A percentile compares a stretch with the other conserved stretches of the same genome.
Conservation (phyloP, 2,797 vertebrate genomes). For the Cyprinodon diabolis region DNA sequence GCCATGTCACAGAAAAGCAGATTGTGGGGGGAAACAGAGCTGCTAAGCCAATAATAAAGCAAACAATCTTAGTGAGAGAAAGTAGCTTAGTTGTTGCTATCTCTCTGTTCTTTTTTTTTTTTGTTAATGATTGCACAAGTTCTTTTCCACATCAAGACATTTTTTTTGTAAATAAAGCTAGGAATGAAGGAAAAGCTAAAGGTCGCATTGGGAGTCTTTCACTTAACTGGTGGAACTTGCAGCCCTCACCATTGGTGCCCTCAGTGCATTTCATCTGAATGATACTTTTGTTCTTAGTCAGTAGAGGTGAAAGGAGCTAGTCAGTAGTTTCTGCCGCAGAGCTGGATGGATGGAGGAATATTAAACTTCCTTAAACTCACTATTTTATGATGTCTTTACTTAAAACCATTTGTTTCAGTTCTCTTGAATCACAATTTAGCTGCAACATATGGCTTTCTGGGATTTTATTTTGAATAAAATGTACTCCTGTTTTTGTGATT, state of each 20-base stretch:
- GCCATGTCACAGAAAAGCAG: constrained; percentile 62
- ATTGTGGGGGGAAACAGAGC: constrained; percentile 51
- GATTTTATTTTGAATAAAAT: neutral
- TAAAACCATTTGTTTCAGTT: constrained; percentile 26
- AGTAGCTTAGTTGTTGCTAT: constrained; percentile 48
- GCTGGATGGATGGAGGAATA: constrained; percentile 79
- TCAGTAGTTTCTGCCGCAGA: constrained; percentile 84
- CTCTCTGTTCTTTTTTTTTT: constrained; percentile 10
- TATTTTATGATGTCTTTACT: constrained; percentile 19
- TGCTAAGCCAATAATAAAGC: constrained; percentile 58
- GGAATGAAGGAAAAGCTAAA: constrained; percentile 49
- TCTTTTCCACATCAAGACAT: constrained; percentile 34
- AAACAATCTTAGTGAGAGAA: constrained; percentile 57
- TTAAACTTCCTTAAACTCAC: constrained; percentile 36
- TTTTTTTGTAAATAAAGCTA: constrained; percentile 82
- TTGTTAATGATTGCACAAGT: constrained; percentile 14
- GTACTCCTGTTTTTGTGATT: neutral
- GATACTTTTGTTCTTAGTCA: constrained; percentile 96
- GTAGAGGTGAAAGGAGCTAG: constrained; percentile 96
- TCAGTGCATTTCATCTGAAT: constrained; percentile 90
- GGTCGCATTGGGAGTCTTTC: constrained; percentile 84
- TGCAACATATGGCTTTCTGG: neutral
- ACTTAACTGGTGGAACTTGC: constrained; percentile 84
- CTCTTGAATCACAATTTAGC: constrained; percentile 13
- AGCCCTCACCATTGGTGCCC: constrained; percentile 86